Base-by-base conservation (phyloP, 2,113 vertebrate species). In the Neomonachus schauinslandi region DNA sequence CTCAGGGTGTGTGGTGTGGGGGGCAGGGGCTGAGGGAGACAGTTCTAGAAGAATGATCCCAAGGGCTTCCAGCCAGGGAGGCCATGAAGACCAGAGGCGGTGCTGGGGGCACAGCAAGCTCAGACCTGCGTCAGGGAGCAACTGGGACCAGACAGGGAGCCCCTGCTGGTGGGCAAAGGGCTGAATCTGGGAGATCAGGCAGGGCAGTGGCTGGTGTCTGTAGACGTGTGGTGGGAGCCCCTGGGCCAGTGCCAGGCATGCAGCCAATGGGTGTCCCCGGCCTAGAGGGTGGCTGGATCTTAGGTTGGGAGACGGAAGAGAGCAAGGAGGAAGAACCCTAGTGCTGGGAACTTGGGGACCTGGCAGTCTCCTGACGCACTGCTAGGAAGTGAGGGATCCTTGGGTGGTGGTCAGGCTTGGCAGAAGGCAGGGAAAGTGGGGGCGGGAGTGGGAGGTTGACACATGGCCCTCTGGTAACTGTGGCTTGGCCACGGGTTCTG, bases 401-500 rank as follows among this genome's bases (percentile, higher is more conserved):
- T 26, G 33, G 65, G 59, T n/a, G 24, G 72, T 51, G 67, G 53
- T 81, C 33, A 16, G 74, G 15, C 12, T 33, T 87, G 80, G 77
- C 46, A 57, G 67, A 11, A 15, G 85, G 63, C 21, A 33, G 65
- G 51, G 67, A 59, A 33, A 77, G 0, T 1, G 59, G 42, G 19
- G 28, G 49, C 1, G 33, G 15, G 49, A 9, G 18, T 3, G 3
- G 1, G n/a, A 59, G 28, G 57, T 59, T 89, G 90, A 85, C 87
- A 61, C 49, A 65, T 6, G 55, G 89, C 7, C 16, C 74, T 67
- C 42, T 4, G 59, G 89, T 61, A 91, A 57, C 89, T 89, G 84
- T 39, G 65, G 93, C 36, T 84, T 94, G 91, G 87, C 87, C 42
- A 36, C 91, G 7, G 63, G 12, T 28, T 65, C 69, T 84, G 91